phyloP scores from a whole-genome alignment of 2,113 vertebrate species.

The Aspidoscelis tigris region DNA sequence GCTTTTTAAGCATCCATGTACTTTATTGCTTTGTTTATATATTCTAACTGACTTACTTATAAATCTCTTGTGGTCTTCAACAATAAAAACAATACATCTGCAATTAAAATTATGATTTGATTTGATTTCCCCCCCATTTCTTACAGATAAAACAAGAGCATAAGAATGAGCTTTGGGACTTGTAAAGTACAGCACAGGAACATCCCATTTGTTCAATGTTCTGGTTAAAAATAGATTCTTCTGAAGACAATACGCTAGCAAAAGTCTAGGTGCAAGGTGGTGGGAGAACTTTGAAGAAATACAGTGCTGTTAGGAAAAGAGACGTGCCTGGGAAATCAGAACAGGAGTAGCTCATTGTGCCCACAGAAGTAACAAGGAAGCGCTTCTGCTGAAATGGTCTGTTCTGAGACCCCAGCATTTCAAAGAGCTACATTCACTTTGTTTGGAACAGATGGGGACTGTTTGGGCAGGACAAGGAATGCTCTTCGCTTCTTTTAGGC shows the following conservation, averaged over 20 bases:
- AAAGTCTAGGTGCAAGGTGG: constrained; percentile 54
- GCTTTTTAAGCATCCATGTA: neutral
- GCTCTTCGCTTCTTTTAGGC: too few relatives aligned
- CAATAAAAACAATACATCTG: too few relatives aligned
- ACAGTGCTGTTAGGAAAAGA: constrained; percentile 40
- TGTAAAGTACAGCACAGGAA: neutral
- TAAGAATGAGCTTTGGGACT: neutral
- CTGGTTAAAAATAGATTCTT: constrained; percentile 46
- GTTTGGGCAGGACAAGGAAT: too few relatives aligned
- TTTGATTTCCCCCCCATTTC: too few relatives aligned
- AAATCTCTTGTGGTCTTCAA: too few relatives aligned
- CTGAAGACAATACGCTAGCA: constrained; percentile 31
- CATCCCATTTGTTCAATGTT: constrained; percentile 15
- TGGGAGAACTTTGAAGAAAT: constrained; percentile 34
- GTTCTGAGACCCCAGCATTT: constrained; percentile 41
- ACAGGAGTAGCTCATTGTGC: constrained; percentile 30
- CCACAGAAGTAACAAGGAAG: constrained; percentile 11
- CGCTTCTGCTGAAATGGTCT: constrained; percentile 36
- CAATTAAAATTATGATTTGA: too few relatives aligned
- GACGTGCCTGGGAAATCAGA: constrained; percentile 15
- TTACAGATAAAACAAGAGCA: too few relatives aligned
- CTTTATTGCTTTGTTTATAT: too few relatives aligned
- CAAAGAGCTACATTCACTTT: too few relatives aligned
- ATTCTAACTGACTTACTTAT: too few relatives aligned
- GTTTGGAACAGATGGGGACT: too few relatives aligned